phyloP scores from a whole-genome alignment of 2,113 vertebrate genomes.

The Hippoglossus stenolepis region DNA sequence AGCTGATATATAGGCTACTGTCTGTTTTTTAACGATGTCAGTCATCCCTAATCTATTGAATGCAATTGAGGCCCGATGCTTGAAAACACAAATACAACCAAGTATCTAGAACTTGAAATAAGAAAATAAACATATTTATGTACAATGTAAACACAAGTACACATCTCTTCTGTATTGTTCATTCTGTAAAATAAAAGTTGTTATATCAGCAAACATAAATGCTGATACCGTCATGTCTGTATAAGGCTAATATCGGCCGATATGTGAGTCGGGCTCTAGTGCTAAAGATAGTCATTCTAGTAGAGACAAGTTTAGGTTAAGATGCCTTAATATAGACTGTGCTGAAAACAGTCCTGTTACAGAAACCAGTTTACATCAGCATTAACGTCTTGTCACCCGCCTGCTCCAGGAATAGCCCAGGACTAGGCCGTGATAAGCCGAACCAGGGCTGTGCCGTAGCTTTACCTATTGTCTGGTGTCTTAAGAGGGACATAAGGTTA shows the following conservation, averaged over 20 bases:
- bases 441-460: neutral
- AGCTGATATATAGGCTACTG: no score
- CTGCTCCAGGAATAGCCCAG: slow-evolving; percentile 5
- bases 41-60: no score
- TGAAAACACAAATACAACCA: no score
- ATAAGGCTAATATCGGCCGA: no score
- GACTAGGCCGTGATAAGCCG: slow-evolving; percentile 22
- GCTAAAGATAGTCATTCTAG: slow-evolving; percentile 20
- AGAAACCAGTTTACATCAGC: slow-evolving; percentile 31
- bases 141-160: neutral
- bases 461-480: slow-evolving; percentile 40
- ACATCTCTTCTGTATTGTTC: neutral
- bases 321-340: slow-evolving; percentile 15
- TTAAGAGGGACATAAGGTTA: slow-evolving; percentile 36
- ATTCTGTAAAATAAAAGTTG: no score
- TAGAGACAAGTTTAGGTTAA: slow-evolving; percentile 28
- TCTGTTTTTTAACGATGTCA: no score
- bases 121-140: no score
- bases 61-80: no score
- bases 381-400: slow-evolving; percentile 38
- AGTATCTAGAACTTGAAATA: no score
- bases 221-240: no score
- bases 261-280: no score
- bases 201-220: no score
- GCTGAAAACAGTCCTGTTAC: slow-evolving; percentile 19